Base-by-base conservation (phyloP, 2,888 invertebrate genomes). In the Andricus quercusramuli region DNA sequence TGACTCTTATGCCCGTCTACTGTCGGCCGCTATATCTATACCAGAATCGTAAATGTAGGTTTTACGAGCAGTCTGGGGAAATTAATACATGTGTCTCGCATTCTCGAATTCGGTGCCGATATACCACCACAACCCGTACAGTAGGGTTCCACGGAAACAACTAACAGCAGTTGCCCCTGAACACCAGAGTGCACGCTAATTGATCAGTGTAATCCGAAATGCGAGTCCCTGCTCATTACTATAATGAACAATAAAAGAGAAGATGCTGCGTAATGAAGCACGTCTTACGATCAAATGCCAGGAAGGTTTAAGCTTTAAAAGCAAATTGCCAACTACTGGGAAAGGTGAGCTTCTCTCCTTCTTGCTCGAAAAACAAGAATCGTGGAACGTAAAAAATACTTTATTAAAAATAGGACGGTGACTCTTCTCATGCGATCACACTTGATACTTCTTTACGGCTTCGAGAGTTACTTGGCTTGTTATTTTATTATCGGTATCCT, bases 1-100 rank as follows among this genome's bases (percentile, higher is more conserved):
- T 62, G 62, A 25, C 25, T 62, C 15, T 67, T 67, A 67, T 67
- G 66, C 37, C 37, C 9, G 41, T 67, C 66, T 41, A 67, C 41
- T 41, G 41, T 65, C 15, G 65, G 65, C 25, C 32, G 84, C 83
- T 88, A 87, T 90, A 91, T 91, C 89, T 90, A 88, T 86, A 88
- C 89, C 90, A 89, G 89, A 90, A 91, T 92, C 91, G 89, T 91
- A 90, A 90, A 90, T 88, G 87, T 87, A 86, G 86, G 87, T 88
- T 91, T 92, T 92, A 92, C 90, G 92, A 92, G 89, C 90, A 89
- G 89, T 90, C 89, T 86, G 87, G 85, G 89, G 90, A 91, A 91
- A 92, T 92, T 90, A 92, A 90, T 90, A 90, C 90, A 90, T 90
- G 90, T 90, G 90, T 92, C 90, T 90, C 83, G 89, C 88, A 89